These are phyloP conservation scores for Corythornis madagascariensis DNA, from an alignment of 2,113 vertebrate species.

Conservation along the genomic window DNA sequence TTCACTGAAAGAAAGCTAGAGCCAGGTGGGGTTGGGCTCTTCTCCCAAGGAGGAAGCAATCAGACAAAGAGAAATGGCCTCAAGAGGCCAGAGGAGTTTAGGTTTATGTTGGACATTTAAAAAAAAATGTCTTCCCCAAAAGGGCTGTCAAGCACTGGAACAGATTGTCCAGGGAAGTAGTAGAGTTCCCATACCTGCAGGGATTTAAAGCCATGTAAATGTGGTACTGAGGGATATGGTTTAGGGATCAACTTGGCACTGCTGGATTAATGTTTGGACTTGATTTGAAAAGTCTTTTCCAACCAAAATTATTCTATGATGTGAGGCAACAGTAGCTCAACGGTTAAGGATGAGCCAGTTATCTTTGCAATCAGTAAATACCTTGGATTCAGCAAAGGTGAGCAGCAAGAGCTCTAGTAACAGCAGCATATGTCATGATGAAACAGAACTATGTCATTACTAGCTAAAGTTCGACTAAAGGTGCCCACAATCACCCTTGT, in stretches of 20 bases:
- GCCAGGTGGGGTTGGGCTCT: neutral
- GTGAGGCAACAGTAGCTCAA: neutral
- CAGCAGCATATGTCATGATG: neutral
- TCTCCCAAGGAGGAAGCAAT: neutral
- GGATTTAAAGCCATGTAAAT: neutral
- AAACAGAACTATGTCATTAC: neutral
- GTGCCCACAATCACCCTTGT: neutral
- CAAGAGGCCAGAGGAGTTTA: neutral
- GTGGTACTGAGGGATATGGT: neutral
- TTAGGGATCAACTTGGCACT: neutral
- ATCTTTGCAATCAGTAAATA: neutral
- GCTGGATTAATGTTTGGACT: neutral
- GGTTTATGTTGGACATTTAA: neutral
- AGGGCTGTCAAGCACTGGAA: neutral
- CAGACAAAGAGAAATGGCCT: neutral
- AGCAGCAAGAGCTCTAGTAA: neutral
- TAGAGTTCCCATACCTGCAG: neutral
- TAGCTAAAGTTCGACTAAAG: neutral
- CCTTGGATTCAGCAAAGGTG: neutral
- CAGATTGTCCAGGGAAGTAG: neutral
- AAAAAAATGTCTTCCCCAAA: neutral
- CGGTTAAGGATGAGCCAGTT: neutral
- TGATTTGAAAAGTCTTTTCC: neutral
- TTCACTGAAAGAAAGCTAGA: neutral
- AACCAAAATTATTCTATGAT: neutral